phyloP scores from a whole-genome alignment of 2,888 invertebrate species.

The Mycogona germanica region DNA sequence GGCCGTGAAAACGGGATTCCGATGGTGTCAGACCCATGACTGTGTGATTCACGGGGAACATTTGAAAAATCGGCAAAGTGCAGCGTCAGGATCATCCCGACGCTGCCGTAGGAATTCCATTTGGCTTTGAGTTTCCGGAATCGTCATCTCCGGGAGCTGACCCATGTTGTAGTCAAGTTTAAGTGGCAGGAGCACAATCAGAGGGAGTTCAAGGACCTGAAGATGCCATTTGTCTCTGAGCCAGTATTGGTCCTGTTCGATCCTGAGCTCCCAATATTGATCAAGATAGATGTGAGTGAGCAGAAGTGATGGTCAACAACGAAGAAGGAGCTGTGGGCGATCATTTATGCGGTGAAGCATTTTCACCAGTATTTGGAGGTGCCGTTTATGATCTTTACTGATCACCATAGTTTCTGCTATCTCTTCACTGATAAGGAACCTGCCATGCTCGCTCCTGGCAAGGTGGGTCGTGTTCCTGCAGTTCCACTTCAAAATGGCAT shows the following conservation, averaged over 20 bases:
- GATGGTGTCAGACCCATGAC: too few relatives aligned
- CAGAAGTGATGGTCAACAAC: neutral
- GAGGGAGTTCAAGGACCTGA: neutral
- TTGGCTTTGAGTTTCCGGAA: too few relatives aligned
- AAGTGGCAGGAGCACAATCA: too few relatives aligned
- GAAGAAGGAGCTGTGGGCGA: conserved; percentile 19
- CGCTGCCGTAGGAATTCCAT: too few relatives aligned
- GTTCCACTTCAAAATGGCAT: neutral
- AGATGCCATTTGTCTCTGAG: neutral
- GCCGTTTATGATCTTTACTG: neutral
- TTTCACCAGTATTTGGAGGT: conserved; percentile 13
- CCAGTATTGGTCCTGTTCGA: neutral
- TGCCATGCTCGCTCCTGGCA: conserved; percentile 11
- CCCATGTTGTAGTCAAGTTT: too few relatives aligned
- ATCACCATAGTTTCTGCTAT: conserved; percentile 16
- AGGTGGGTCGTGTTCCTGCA: conserved; percentile 14
- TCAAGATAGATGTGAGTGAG: neutral
- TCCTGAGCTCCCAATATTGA: neutral
- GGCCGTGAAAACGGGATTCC: too few relatives aligned
- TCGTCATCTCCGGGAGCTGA: too few relatives aligned
- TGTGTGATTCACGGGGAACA: too few relatives aligned
- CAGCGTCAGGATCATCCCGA: too few relatives aligned
- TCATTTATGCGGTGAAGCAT: conserved; percentile 13
- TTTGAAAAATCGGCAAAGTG: too few relatives aligned
- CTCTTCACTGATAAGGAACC: conserved; percentile 13